A percentile compares a stretch with the other conserved stretches of the same genome.
phyloP scores from a whole-genome alignment of 2,797 vertebrate genomes.

The Sciurus vulgaris region DNA sequence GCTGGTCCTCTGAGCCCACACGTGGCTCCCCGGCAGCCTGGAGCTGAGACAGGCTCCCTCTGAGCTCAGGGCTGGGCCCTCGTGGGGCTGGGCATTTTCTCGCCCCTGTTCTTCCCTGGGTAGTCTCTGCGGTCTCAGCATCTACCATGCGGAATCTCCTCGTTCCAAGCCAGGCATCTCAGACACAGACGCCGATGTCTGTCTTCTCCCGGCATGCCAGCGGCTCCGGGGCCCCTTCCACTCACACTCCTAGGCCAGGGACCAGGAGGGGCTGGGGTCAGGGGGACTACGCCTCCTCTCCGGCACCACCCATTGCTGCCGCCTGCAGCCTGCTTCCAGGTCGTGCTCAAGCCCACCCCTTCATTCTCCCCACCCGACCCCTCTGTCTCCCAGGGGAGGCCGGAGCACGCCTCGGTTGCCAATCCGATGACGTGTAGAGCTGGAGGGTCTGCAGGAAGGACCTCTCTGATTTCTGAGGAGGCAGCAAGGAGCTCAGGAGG shows the following conservation, averaged over 20 bases:
- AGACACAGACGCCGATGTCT: accelerated
- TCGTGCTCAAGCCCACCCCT: accelerated
- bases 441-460: background rate
- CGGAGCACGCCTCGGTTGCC: background rate
- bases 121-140: accelerated
- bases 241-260: accelerated
- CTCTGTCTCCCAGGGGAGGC: background rate
- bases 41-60: too few species aligned
- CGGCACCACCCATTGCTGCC: too few species aligned
- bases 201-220: too few species aligned
- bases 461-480: too few species aligned
- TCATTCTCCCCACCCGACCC: accelerated
- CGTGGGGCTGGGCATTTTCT: background rate
- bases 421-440: background rate
- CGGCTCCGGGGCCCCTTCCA: accelerated
- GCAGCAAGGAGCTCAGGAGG: too few species aligned
- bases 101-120: accelerated
- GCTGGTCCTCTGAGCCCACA: background rate
- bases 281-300: too few species aligned
- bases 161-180: accelerated
- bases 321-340: too few species aligned
- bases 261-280: too few species aligned
- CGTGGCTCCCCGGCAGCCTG: too few species aligned
- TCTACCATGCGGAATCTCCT: accelerated
- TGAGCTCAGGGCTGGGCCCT: too few species aligned